These are phyloP conservation scores for Toxotes jaculatrix DNA, from an alignment of 2,113 vertebrate genomes.

Conservation along the genomic window DNA sequence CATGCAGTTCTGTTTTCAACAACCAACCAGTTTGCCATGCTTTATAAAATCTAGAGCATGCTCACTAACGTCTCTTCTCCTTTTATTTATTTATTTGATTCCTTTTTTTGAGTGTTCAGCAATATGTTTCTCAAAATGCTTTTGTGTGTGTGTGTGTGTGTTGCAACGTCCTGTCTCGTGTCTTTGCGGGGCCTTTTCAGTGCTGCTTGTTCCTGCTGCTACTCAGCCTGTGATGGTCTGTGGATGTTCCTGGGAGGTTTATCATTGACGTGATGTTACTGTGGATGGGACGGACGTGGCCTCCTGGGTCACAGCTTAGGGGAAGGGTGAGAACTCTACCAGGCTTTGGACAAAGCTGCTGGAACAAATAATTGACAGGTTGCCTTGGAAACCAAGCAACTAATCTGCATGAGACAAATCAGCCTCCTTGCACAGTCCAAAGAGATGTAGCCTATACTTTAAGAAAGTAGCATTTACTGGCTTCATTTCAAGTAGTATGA, in stretches of 20 bases:
- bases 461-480: constrained; percentile 1
- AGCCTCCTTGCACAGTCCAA: not conserved
- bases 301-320: constrained; percentile 44
- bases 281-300: constrained; percentile 25
- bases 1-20: constrained; percentile 38
- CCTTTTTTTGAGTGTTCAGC: constrained; percentile 46
- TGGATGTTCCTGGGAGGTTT: constrained; percentile 51
- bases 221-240: constrained; percentile 26
- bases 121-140: constrained; percentile 35
- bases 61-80: constrained; percentile 19
- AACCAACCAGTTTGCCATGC: constrained; percentile 59
- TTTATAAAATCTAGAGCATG: constrained; percentile 53
- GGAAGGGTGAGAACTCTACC: constrained; percentile 35
- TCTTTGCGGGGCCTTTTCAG: constrained; percentile 5
- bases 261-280: constrained; percentile 58
- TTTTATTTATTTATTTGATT: not conserved
- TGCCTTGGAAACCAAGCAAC: constrained; percentile 53
- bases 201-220: constrained; percentile 8
- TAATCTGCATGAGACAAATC: constrained; percentile 47
- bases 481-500: constrained; percentile 14
- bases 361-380: constrained; percentile 61
- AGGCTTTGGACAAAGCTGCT: constrained; percentile 35
- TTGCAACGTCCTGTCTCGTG: constrained; percentile 50
- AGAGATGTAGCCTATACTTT: constrained; percentile 8
- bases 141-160: constrained; percentile 19